phyloP scores from a whole-genome alignment of 2,888 invertebrate genomes.

The Eupithecia tripunctaria region DNA sequence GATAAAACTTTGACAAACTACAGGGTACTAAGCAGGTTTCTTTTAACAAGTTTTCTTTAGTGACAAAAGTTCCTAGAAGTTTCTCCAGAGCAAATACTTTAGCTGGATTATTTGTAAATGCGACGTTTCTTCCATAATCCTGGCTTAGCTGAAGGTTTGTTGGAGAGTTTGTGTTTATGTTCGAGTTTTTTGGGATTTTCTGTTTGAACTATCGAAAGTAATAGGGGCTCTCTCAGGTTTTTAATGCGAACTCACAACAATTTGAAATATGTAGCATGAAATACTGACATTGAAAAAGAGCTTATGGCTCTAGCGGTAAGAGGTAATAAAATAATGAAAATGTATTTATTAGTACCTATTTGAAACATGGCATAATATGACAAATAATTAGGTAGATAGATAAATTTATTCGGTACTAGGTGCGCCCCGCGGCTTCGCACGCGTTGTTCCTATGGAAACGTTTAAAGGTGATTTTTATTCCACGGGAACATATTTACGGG shows the following conservation, averaged over 20 bases:
- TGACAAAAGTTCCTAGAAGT: conserved; percentile 27
- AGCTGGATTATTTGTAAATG: conserved; percentile 14
- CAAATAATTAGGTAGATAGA: no score
- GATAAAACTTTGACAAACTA: conserved; percentile 10
- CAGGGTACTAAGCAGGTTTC: conserved; percentile 15
- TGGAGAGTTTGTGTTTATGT: conserved; percentile 7
- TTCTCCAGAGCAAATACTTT: conserved; percentile 14
- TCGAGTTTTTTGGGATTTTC: conserved; percentile 2
- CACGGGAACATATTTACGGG: no score
- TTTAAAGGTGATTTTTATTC: no score
- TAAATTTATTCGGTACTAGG: no score
- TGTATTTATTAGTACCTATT: no score
- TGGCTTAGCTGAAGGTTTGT: conserved; percentile 3
- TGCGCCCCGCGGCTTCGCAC: no score
- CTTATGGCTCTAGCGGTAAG: not conserved
- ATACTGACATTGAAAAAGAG: no score
- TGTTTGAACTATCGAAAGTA: not conserved
- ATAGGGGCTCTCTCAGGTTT: not conserved
- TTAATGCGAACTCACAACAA: not conserved
- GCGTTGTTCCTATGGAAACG: no score
- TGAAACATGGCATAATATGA: no score
- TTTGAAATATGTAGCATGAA: no score
- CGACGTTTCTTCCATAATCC: conserved; percentile 10
- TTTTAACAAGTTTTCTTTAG: conserved; percentile 26
- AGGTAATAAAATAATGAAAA: not conserved